Evolutionary conservation across 2,113 vertebrate genomes (phyloP), one percentile per base, ranked within the genome.

Genomic region (Cervus canadensis): DNA sequence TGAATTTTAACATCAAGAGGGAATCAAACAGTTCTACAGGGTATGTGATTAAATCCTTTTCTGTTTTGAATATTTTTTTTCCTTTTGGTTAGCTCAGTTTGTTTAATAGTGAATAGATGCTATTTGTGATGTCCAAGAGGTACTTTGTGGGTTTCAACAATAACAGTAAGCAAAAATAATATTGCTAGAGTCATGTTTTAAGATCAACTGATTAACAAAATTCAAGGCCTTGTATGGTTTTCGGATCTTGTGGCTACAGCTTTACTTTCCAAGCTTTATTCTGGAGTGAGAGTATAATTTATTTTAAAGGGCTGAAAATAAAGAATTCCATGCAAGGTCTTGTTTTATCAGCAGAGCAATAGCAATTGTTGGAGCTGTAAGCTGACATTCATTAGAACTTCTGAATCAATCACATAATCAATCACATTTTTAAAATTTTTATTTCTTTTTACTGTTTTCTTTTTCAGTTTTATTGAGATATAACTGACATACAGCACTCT

Each of bases 231-330:
- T 82, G 4, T 92, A 57, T 89, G 30, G 7, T 57, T 93, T 92
- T 95, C 60, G 91, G 56, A 89, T 91, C 23, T 89, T 33, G 12
- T 91, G 78, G 17, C 43, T 76, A 74, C 83, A 59, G 43, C 25
- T 96, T 86, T 89, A 56, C 87, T 91, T 91, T 91, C 11, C 23
- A 71, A n/a, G 33, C 94, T 97, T 97, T 78, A 76, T 76, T 85
- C 13, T 92, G 56, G n/a, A 92, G 25, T 8, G 82, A 91, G n/a
- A 79, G 19, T 93, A 56, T 59, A 62, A 71, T 91, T 89, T 92
- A 89, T 91, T 95, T 56, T 56, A 97, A 94, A 54, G 82, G 28
- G 1, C 45, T 93, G 23, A 89, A 94, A 93, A 97, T 62, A 52
- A 95, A 93, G 52, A 23, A 84, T 54, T 54, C n/a, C 83, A 50